Evolutionary conservation across 2,113 vertebrate genomes (phyloP), one percentile per base, ranked within the genome.

Genomic region (Muntiacus reevesi): DNA sequence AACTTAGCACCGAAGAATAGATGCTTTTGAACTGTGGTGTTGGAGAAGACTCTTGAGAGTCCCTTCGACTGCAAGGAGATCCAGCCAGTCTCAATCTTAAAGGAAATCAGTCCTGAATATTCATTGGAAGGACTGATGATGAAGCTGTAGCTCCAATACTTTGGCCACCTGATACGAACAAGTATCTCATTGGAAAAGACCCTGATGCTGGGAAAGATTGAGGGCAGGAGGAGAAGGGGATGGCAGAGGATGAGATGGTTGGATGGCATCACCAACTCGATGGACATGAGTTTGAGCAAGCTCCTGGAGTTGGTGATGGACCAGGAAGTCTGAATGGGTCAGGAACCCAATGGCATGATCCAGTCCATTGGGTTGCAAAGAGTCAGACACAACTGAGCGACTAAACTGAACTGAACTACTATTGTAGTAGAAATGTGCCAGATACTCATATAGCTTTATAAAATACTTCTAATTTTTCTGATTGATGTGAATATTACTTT

Each of bases 261-360:
- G 67, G 67, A 40, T 71, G n/a, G 67, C 10, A 23, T 71, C 67
- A 40, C n/a, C 0, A 0, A 71, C 19, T 23, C 4, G 0, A 23
- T 71, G 67, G 19, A 40, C 10, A 40, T 71, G 10, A 71, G 67
- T 71, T 40, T 71, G n/a, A 71, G n/a, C 19, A 71, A 40, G n/a
- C n/a, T 71, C 19, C 19, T 0, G 8, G 19, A 36, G n/a, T 23
- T 71, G n/a, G 19, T 71, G n/a, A 36, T 36, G 10, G 9, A 23
- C 19, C 17, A 36, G 64, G 7, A 67, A n/a, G 62, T 16, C 62
- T 67, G 33, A 67, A n/a, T 67, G 33, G 8, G 3, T 16, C 33
- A n/a, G 64, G 33, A n/a, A 12, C n/a, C 67, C n/a, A 40, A 3
- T 71, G 19, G n/a, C 67, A 40, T 71, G 67, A 5, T 71, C 19